Evolutionary conservation across 2,113 vertebrate species (phyloP), one percentile per base, ranked within the genome.

Genomic region (Isurus oxyrinchus): DNA sequence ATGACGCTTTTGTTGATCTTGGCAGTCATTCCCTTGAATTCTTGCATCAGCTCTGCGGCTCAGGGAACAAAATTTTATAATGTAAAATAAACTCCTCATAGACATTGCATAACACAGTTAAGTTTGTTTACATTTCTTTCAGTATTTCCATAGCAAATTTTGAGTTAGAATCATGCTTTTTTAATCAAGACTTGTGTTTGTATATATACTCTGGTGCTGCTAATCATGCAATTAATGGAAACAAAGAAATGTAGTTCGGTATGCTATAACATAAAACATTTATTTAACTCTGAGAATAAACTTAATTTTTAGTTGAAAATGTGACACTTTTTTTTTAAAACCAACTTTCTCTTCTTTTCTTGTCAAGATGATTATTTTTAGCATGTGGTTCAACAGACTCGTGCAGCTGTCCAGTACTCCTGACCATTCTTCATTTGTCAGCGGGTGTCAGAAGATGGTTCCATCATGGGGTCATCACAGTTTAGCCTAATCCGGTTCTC

Each of bases 1-100:
- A 66, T 66, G 59, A 94, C 66, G 90, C 90, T 66, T 94, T 94
- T 94, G 59, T 63, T 94, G 90, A 94, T 94, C 90, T 94, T 94
- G 90, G 59, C 90, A 94, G 59, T 94, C 59, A 94, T 94, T 94
- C n/a, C 90, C 90, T 21, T 94, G 61, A 94, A 94, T 94, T 94
- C 40, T 61, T 94, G 90, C 90, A 63, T 35, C 53, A 63, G 59
- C 31, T 63, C 59, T 93, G 59, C 59, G 35, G 90, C 59, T 31
- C 90, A 94, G 90, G 90, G 59, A 63, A 21, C 59, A 40, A 35
- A 61, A 59, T 94, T 63, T 94, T 94, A 94, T 63, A 94, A 63
- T 94, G 14, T 40, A 63, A 94, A 94, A 94, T 94, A 59, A 57
- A 27, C 55, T 91, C 55, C 88, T 61, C 13, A 35, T 35, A 91